Evolutionary conservation across 2,888 invertebrate genomes (phyloP), one percentile per base, ranked within the genome.

Genomic region (Cerastoderma edule): DNA sequence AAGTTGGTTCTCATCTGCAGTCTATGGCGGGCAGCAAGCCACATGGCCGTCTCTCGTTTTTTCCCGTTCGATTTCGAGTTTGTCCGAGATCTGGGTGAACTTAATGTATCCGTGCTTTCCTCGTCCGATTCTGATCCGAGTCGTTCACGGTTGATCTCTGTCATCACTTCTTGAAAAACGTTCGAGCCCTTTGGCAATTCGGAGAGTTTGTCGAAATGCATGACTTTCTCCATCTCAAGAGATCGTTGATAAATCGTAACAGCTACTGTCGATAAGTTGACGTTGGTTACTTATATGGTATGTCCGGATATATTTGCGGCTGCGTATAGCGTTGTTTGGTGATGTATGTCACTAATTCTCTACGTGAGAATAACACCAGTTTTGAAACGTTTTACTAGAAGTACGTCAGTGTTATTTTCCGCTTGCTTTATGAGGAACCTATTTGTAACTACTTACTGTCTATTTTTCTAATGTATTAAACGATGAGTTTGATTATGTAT

Each of bases 141-240:
- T 50, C 33, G 27, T 33, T 66, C 66, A 8, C 50, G 28, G 27
- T 48, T 28, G 19, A 66, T 66, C 33, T 66, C 66, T 19, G 50
- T 50, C 50, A 66, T 33, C 30, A 66, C 66, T 24, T 19, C 32
- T 24, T 66, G 66, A 27, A 66, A 66, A 22, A 66, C 30, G 32
- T 66, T 53, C 3, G 66, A 66, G 33, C 66, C 66, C 33, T 66
- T 66, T 53, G 66, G 66, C 30, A 66, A 48, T 24, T 48, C 50
- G 19, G 66, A 33, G 1, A 50, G 48, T 33, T 50, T 66, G 16
- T 66, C 50, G 30, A 66, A 66, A 4, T 50, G 30, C 19, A 30
- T 60, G 8, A 22, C 33, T n/a, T 22, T n/a, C 22, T 50, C 50
- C 46, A 46, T 46, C n/a, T 46, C 46, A 19, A 19, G 16, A 13